Evolutionary conservation across 2,888 invertebrate genomes (phyloP).

Genomic region (Podabrus alpinus): DNA sequence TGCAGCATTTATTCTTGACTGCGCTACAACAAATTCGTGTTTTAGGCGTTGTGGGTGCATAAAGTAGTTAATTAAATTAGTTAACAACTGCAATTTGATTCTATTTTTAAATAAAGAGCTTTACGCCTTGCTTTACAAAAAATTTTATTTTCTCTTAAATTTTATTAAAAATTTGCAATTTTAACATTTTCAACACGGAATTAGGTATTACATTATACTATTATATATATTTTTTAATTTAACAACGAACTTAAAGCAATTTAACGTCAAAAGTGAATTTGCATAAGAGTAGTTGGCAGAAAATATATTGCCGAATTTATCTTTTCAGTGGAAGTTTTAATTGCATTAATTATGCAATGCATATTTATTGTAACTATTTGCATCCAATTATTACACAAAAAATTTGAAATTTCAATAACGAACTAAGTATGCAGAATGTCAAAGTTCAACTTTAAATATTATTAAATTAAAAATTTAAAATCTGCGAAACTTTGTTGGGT

Average conservation of each 20-base stretch:
- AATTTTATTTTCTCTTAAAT: neutral
- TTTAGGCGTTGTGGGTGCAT: neutral
- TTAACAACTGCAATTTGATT: neutral
- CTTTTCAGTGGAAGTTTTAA: neutral
- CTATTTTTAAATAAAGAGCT: neutral
- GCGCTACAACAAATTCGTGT: neutral
- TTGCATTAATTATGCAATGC: neutral
- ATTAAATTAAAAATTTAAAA: neutral
- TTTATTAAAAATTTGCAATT: neutral
- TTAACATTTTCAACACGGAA: no score
- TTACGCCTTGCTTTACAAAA: no score
- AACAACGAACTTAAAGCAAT: neutral
- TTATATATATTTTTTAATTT: no score
- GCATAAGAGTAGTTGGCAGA: neutral
- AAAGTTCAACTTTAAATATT: neutral
- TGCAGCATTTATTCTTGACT: neutral
- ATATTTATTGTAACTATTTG: neutral
- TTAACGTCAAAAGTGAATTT: neutral
- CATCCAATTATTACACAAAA: neutral
- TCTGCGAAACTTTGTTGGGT: neutral
- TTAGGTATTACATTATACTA: no score
- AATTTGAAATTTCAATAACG: neutral
- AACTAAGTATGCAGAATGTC: neutral
- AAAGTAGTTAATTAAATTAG: neutral
- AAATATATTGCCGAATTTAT: neutral